Base-by-base conservation (phyloP, 2,113 vertebrate genomes). In the Neodon shergylaensis region DNA sequence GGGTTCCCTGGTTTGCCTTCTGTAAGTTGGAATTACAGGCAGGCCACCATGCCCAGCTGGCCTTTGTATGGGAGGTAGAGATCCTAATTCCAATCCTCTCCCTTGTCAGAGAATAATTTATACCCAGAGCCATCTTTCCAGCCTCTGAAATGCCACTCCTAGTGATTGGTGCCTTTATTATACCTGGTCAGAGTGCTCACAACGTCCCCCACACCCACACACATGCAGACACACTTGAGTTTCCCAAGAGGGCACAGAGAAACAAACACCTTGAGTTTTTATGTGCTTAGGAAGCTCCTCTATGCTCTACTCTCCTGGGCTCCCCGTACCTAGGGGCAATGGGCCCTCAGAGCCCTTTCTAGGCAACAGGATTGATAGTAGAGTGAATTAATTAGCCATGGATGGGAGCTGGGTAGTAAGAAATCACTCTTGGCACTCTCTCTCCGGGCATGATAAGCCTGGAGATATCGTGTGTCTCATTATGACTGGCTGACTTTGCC, bases 331-430 rank as follows among this genome's bases (percentile, higher is more conserved):
- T 92, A 88, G 42, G 84, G 90, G 74, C 87, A 90, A 85, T 65
- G 92, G 68, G 44, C 74, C 83, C 82, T 68, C 14, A 26, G 92
- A 58, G 86, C 54, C 93, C 89, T 95, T 93, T 91, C 90, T 85
- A 95, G 52, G 95, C 76, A 89, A 78, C 61, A 68, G 65, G 81
- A 42, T 77, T 91, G 54, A 73, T 42, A 42, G 83, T 87, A 4
- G 11, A 58, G 70, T 90, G 9, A 91, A 49, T 52, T 90, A 66
- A 72, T 96, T 90, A 93, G 54, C 81, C 88, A 33, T 36, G n/a
- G 58, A 28, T 44, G 42, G 86, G 70, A 94, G 63, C 87, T 83
- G 44, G 13, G n/a, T 78, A 44, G 17, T 88, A 36, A 86, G 87
- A 94, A 94, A 78, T 90, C 79, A 21, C 65, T 26, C 74, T 74